phyloP scores from a whole-genome alignment of 2,113 vertebrate genomes.

The Illadopsis cleaveri region DNA sequence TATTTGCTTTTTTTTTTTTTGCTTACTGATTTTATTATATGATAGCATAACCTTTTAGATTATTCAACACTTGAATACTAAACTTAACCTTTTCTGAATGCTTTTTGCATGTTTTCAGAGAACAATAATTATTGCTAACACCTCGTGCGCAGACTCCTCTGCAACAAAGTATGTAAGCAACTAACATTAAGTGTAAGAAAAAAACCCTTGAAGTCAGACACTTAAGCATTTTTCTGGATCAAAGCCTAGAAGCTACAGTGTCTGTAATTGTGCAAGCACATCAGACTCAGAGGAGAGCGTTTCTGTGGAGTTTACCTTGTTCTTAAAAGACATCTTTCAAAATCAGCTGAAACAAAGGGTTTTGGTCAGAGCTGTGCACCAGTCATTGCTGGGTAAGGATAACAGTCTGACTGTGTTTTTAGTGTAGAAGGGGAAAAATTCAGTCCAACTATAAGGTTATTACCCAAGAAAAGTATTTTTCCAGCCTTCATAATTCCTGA shows the following conservation, averaged over 20 bases:
- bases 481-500: not conserved
- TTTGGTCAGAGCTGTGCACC: not conserved
- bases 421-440: not conserved
- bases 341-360: not conserved
- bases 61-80: not conserved
- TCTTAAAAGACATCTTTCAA: not conserved
- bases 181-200: not conserved
- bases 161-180: not conserved
- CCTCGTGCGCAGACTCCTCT: not conserved
- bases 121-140: not conserved
- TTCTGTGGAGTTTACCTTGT: not conserved
- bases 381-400: not conserved
- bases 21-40: not conserved
- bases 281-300: not conserved
- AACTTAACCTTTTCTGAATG: not conserved
- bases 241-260: not conserved
- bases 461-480: not conserved
- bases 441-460: not conserved
- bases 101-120: not conserved
- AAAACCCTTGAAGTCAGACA: not conserved
- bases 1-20: not conserved
- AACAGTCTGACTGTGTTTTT: not conserved
- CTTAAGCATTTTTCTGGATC: not conserved
- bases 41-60: not conserved
- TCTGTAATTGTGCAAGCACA: not conserved